A percentile compares a stretch with the other conserved stretches of the same genome.
Conservation (phyloP, 2,888 invertebrate genomes). For the Cheilosia impressa region DNA sequence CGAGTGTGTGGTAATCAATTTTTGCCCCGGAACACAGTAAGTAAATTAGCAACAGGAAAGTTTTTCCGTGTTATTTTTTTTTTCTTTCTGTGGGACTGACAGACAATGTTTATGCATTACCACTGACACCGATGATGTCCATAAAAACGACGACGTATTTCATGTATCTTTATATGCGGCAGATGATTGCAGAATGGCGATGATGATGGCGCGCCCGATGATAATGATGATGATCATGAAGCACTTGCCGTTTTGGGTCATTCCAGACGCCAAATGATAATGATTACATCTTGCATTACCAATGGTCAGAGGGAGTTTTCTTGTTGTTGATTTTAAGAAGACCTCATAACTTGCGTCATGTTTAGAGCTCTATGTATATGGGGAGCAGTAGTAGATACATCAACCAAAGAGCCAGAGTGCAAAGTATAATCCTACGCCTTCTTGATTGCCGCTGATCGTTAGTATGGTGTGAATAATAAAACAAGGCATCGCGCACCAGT, state of each 20-base stretch:
- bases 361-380: slow-evolving; percentile 29
- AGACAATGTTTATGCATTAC: slow-evolving; percentile 73
- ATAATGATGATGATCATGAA: slow-evolving; percentile 62
- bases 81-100: slow-evolving; percentile 48
- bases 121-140: slow-evolving; percentile 65
- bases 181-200: slow-evolving; percentile 65
- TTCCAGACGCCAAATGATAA: slow-evolving; percentile 62
- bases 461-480: slow-evolving; percentile 71
- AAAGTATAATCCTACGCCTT: slow-evolving; percentile 64
- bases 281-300: slow-evolving; percentile 51
- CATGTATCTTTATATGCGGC: slow-evolving; percentile 70
- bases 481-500: slow-evolving; percentile 38
- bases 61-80: slow-evolving; percentile 50
- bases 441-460: slow-evolving; percentile 71
- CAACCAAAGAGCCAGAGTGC: slow-evolving; percentile 54
- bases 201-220: slow-evolving; percentile 38
- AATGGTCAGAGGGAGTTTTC: slow-evolving; percentile 18
- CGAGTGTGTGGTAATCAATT: slow-evolving; percentile 62
- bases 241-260: slow-evolving; percentile 61
- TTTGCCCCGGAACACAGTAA: slow-evolving; percentile 65
- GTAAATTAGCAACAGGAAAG: slow-evolving; percentile 73
- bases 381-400: slow-evolving; percentile 51
- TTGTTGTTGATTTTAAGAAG: slow-evolving; percentile 49
- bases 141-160: slow-evolving; percentile 58
- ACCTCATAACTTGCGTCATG: slow-evolving; percentile 56